Conservation (phyloP, 2,797 vertebrate genomes). For the Carapus acus region DNA sequence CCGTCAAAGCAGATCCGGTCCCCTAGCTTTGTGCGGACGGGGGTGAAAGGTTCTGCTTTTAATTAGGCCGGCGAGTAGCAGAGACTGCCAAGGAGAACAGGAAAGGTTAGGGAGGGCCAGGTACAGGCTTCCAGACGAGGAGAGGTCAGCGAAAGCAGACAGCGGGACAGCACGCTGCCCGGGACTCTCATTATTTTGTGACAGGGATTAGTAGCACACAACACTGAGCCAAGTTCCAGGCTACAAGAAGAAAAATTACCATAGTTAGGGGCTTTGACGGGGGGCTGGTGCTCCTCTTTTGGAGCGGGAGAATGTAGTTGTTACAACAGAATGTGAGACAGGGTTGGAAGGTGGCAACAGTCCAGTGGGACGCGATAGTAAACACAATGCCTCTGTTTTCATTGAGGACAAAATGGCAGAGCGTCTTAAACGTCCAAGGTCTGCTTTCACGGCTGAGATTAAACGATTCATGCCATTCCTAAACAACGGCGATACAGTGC, state of each 20-base stretch:
- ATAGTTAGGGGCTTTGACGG: constrained; percentile 24
- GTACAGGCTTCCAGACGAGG: constrained; percentile 45
- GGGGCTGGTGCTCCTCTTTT: constrained; percentile 13
- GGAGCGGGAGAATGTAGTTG: constrained; percentile 10
- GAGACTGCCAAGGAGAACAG: constrained; percentile 60
- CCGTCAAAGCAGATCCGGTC: constrained; percentile 28
- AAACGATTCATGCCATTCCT: background rate
- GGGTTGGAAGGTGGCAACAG: constrained; percentile 8
- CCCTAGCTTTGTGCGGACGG: constrained; percentile 27
- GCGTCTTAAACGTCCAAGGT: background rate
- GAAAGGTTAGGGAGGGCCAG: constrained; percentile 52
- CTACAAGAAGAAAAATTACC: constrained; percentile 38
- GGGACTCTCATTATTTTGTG: constrained; percentile 59
- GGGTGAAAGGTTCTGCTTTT: constrained; percentile 62
- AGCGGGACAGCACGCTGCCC: constrained; percentile 40
- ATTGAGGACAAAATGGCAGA: background rate
- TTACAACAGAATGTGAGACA: constrained; percentile 13
- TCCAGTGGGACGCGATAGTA: background rate
- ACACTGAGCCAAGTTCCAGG: constrained; percentile 35
- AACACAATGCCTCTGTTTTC: constrained; percentile 13
- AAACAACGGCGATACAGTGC: constrained; percentile 1
- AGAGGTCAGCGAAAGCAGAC: constrained; percentile 48
- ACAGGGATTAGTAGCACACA: constrained; percentile 44
- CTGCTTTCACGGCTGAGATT: background rate
- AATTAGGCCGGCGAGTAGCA: constrained; percentile 60